These are phyloP conservation scores for Tenrec ecaudatus DNA, from an alignment of 2,113 vertebrate genomes.

Conservation along the genomic window DNA sequence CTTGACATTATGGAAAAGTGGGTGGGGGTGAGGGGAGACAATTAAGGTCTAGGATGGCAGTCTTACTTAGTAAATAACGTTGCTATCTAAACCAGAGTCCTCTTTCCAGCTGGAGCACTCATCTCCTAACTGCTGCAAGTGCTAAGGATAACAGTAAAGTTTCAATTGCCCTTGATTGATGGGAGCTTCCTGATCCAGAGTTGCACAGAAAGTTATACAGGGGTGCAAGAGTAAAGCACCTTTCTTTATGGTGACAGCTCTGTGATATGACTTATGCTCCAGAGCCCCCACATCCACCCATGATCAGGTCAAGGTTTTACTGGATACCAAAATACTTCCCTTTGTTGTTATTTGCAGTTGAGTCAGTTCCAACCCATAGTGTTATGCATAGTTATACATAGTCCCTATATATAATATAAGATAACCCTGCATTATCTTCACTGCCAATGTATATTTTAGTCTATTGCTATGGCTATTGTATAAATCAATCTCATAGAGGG, in stretches of 20 bases:
- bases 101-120: neutral
- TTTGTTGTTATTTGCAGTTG: no score
- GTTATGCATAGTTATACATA: no score
- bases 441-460: no score
- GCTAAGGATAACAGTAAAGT: neutral
- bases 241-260: neutral
- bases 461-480: no score
- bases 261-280: conserved; percentile 14
- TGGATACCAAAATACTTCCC: neutral
- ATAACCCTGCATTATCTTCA: no score
- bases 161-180: neutral
- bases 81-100: neutral
- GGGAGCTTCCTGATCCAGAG: neutral
- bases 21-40: neutral
- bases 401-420: no score
- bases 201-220: neutral
- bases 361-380: no score
- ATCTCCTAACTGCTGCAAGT: neutral
- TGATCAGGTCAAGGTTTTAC: no score
- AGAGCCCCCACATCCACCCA: neutral
- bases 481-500: no score
- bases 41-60: neutral
- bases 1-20: neutral
- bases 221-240: neutral
- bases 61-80: neutral